These are phyloP conservation scores for Mesodorylaimus sp. DNA, from an alignment of 2,888 invertebrate species.

Conservation along the genomic window DNA sequence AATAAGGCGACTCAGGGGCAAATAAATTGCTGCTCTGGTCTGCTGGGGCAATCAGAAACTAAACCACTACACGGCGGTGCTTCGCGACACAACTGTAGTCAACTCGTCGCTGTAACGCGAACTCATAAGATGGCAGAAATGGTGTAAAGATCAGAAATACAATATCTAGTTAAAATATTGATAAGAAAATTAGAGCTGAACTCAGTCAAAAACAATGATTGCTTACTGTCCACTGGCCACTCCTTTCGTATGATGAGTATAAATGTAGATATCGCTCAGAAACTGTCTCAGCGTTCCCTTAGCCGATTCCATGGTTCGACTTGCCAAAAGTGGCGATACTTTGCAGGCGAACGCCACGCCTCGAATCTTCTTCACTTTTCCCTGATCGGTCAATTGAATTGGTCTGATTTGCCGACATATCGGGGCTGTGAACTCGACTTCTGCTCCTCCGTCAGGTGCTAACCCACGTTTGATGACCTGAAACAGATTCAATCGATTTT, in stretches of 20 bases:
- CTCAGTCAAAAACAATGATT: no score
- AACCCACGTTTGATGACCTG: constrained; percentile 47
- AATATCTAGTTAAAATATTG: no score
- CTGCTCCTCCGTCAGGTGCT: constrained; percentile 77
- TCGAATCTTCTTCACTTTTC: constrained; percentile 67
- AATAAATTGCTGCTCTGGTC: no score
- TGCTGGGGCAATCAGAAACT: no score
- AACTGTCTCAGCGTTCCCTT: constrained; percentile 75
- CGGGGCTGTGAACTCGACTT: constrained; percentile 72
- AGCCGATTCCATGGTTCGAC: constrained; percentile 75
- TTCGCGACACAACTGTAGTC: no score
- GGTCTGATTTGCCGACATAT: constrained; percentile 61
- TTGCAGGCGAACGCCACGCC: constrained; percentile 36
- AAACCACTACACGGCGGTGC: no score
- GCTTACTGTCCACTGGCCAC: constrained; percentile 56
- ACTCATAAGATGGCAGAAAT: no score
- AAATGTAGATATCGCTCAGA: constrained; percentile 82
- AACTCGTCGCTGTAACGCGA: no score
- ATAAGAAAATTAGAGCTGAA: no score
- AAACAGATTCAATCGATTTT: constrained; percentile 8
- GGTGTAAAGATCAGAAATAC: no score
- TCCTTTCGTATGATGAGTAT: constrained; percentile 75
- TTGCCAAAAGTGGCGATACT: constrained; percentile 79
- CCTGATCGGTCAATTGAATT: constrained; percentile 39
- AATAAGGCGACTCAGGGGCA: no score